Conservation (phyloP, 23 tunicate species). For the Phallusia fumigata region DNA sequence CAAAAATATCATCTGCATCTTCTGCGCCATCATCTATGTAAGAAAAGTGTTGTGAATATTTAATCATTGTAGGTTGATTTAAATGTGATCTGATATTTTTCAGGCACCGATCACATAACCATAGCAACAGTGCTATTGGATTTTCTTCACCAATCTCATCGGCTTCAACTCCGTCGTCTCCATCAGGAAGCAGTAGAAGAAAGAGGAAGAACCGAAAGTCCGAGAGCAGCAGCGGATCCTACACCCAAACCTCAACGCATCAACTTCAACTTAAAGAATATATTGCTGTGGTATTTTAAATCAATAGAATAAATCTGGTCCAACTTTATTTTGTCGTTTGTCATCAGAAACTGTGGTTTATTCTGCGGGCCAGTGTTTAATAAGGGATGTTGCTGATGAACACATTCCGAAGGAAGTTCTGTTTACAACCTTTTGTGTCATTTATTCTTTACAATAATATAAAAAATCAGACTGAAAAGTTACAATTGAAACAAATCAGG, state of each 20-base stretch:
- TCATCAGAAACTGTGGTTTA: no score
- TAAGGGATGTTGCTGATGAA: no score
- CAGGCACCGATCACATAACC: conserved; percentile 12
- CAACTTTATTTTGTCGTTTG: no score
- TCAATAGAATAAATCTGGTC: no score
- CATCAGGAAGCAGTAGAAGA: background rate
- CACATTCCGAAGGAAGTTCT: no score
- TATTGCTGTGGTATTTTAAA: conserved; percentile 56
- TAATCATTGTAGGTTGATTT: no score
- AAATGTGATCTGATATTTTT: background rate
- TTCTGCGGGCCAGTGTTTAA: no score
- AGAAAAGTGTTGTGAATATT: background rate
- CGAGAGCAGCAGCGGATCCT: conserved; percentile 60
- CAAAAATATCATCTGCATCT: background rate
- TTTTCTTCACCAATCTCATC: conserved; percentile 24
- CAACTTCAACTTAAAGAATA: conserved; percentile 74
- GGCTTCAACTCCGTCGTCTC: conserved; percentile 60
- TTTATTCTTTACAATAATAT: no score
- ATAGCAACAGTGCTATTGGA: conserved; percentile 9
- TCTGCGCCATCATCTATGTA: conserved; percentile 24
- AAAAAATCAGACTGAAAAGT: no score
- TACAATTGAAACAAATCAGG: no score
- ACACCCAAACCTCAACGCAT: conserved; percentile 13
- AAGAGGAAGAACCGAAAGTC: conserved; percentile 30
- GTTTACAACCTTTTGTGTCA: no score